phyloP scores from a whole-genome alignment of 2,113 vertebrate species.

The Phalacrocorax carbo region DNA sequence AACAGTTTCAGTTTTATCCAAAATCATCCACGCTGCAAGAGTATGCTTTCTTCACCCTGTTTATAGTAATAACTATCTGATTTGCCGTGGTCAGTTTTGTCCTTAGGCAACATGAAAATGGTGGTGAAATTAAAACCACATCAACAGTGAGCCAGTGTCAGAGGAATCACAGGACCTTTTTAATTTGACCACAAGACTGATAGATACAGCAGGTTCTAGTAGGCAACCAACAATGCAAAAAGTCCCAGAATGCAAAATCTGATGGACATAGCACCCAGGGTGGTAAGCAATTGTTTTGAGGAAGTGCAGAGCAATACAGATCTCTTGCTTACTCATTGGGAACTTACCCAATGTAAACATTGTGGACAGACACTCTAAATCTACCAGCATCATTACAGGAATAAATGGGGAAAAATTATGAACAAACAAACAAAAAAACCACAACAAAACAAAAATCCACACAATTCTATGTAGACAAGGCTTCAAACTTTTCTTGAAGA shows the following conservation, averaged over 20 bases:
- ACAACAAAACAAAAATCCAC: neutral
- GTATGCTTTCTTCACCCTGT: neutral
- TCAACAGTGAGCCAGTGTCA: neutral
- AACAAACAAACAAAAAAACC: no score
- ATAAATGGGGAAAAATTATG: neutral
- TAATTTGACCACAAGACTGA: neutral
- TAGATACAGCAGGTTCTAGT: neutral
- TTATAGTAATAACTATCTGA: neutral
- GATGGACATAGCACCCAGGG: neutral
- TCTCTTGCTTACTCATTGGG: neutral
- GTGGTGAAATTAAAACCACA: neutral
- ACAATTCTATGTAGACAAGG: neutral
- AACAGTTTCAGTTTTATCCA: neutral
- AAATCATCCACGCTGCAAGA: neutral
- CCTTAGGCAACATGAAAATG: neutral
- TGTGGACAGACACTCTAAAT: neutral
- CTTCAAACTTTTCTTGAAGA: neutral
- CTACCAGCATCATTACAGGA: neutral
- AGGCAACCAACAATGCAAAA: neutral
- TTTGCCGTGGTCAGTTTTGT: neutral
- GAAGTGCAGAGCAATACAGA: neutral
- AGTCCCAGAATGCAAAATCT: neutral
- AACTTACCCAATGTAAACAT: neutral
- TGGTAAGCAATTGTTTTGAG: neutral
- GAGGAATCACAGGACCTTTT: neutral